Percentiles rank a stretch among this genome's conserved stretches.
phyloP scores from a whole-genome alignment of 2,113 vertebrate species.

The Solenodon paradoxus region DNA sequence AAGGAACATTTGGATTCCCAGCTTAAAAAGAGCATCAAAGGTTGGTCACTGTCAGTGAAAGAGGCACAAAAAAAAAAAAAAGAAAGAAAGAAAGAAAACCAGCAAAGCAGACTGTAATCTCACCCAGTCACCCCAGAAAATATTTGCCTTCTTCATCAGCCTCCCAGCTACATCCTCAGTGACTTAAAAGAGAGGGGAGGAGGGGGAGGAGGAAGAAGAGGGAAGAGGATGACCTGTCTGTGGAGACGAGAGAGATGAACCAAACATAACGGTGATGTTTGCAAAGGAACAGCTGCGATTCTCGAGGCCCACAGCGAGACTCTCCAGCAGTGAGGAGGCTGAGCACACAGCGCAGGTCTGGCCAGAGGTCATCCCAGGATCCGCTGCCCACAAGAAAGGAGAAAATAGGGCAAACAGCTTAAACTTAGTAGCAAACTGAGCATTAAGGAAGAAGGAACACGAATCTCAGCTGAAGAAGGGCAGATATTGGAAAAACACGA shows the following conservation, averaged over 20 bases:
- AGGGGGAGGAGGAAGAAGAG: not conserved
- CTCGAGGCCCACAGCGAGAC: not conserved
- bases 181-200: not conserved
- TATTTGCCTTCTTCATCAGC: not conserved
- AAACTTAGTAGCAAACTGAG: no score
- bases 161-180: not conserved
- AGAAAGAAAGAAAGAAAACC: not conserved
- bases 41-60: not conserved
- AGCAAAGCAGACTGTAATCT: not conserved
- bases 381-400: no score
- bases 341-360: not conserved
- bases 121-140: not conserved
- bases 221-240: not conserved
- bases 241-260: not conserved
- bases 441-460: no score
- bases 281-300: not conserved
- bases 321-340: not conserved
- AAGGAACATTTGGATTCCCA: not conserved
- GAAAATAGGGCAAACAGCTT: no score
- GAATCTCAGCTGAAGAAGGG: no score
- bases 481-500: not conserved
- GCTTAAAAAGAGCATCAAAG: not conserved
- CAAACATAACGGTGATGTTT: no score
- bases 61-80: no score
- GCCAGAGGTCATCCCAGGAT: rapidly evolving